Evolutionary conservation across 2,888 invertebrate genomes (phyloP).

Genomic region (Adineta ricciae): DNA sequence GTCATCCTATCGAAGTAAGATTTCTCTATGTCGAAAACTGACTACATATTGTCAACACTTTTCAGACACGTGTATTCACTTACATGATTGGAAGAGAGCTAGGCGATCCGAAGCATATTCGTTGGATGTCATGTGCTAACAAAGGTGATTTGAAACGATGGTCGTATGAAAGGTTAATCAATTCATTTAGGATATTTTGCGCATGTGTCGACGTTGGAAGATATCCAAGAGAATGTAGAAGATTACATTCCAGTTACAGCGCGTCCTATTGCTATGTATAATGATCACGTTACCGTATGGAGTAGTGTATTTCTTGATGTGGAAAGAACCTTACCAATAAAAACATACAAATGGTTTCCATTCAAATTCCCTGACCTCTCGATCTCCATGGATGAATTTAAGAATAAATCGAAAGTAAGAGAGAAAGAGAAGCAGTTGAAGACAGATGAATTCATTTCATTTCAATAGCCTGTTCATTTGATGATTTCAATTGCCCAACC

Average conservation of each 20-base stretch:
- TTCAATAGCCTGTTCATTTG: not conserved
- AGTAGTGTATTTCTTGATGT: slow-evolving; percentile 76
- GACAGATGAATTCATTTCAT: too few relatives aligned
- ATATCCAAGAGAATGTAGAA: slow-evolving; percentile 86
- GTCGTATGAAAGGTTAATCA: too few relatives aligned
- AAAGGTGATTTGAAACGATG: slow-evolving; percentile 74
- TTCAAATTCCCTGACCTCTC: not conserved
- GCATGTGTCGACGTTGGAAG: slow-evolving; percentile 86
- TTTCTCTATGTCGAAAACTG: too few relatives aligned
- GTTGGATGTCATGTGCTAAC: slow-evolving; percentile 97
- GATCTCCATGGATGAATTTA: not conserved
- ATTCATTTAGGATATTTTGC: slow-evolving; percentile 56
- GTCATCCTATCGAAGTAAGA: slow-evolving; percentile 12
- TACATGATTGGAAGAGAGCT: slow-evolving; percentile 92
- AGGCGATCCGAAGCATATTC: slow-evolving; percentile 73
- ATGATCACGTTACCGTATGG: slow-evolving; percentile 82
- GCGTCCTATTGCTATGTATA: slow-evolving; percentile 76
- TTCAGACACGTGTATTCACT: slow-evolving; percentile 69
- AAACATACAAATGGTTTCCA: slow-evolving; percentile 22
- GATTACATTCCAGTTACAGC: slow-evolving; percentile 95
- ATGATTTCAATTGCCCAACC: slow-evolving; percentile 17
- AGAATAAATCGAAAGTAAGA: not conserved
- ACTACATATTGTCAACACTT: not conserved
- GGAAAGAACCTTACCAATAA: not conserved
- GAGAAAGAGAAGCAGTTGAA: not conserved